Evolutionary conservation across 2,888 invertebrate species (phyloP), one percentile per base, ranked within the genome.

Genomic region (Tenthredo mesomela): DNA sequence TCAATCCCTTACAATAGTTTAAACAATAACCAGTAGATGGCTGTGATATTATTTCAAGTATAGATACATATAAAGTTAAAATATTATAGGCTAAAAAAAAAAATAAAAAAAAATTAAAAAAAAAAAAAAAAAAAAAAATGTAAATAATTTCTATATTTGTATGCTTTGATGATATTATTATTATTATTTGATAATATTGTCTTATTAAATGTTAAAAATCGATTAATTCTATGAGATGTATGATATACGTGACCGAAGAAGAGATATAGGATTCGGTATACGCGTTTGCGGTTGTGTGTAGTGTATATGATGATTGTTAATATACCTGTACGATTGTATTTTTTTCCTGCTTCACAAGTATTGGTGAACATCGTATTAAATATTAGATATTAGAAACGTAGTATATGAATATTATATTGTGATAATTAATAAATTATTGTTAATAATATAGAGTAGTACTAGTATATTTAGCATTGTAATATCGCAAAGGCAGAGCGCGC

Each of bases 401-500:
- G 2, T 29, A 40, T 40, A 12, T n/a, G 6, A n/a, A 40, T 61
- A 40, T 21, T 21, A 43, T 50, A 80, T 40, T 40, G 1, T 37
- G n/a, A 37, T 61, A 37, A 65, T 61, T 78, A 33, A 65, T 61
- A 70, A 33, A 50, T 61, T 18, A 78, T 50, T 67, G n/a, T 78
- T 15, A 84, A 50, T 29, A 77, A 50, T 77, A 33, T 50, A 50
- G n/a, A 29, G 29, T 29, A 29, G 29, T 61, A 80, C 61, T 15
- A 15, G 40, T n/a, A n/a, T 15, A 80, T 84, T 84, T 10, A 21
- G 25, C 33, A 65, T 77, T 80, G 58, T 73, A 84, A 58, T 84
- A 77, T 65, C 21, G 78, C 85, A 87, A 87, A 88, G 90, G 88
- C 88, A 89, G 88, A 88, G 90, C 91, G 90, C 90, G 90, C 88